Evolutionary conservation across 2,797 vertebrate genomes (phyloP).

Genomic region (Lacerta bilineata): DNA sequence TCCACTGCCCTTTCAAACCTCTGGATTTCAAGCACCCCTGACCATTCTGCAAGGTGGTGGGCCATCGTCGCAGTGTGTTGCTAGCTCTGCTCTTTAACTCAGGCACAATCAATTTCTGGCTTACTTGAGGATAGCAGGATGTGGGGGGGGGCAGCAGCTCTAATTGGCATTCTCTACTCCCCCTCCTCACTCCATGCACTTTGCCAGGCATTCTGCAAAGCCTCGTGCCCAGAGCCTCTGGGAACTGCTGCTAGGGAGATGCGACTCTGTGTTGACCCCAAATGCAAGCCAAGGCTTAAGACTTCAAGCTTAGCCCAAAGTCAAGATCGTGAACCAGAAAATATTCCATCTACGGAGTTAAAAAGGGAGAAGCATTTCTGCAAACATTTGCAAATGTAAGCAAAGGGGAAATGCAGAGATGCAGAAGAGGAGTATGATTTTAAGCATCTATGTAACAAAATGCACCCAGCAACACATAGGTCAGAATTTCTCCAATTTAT

Average conservation of each 20-base stretch:
- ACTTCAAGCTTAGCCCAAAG: not conserved
- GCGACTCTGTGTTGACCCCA: not conserved
- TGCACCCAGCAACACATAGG: not conserved
- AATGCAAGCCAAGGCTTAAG: not conserved
- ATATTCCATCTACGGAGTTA: not conserved
- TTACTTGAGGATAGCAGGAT: not conserved
- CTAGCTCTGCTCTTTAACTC: not conserved
- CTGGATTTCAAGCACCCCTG: not conserved
- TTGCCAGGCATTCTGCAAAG: not conserved
- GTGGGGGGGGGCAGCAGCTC: not conserved
- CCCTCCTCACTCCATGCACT: not conserved
- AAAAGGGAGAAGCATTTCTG: not conserved
- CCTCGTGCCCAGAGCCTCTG: not conserved
- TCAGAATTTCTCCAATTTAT: not conserved
- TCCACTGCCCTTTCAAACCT: not conserved
- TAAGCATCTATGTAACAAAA: not conserved
- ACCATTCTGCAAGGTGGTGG: too few species aligned
- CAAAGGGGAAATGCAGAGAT: not conserved
- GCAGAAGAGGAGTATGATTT: not conserved
- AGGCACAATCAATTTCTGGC: not conserved
- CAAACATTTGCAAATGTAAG: not conserved
- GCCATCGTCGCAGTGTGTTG: not conserved
- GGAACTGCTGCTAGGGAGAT: conserved; percentile 3
- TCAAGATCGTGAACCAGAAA: conserved; percentile 2
- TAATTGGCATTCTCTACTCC: not conserved